Evolutionary conservation across 2,888 invertebrate genomes (phyloP).

Genomic region (Camponotus fellah): DNA sequence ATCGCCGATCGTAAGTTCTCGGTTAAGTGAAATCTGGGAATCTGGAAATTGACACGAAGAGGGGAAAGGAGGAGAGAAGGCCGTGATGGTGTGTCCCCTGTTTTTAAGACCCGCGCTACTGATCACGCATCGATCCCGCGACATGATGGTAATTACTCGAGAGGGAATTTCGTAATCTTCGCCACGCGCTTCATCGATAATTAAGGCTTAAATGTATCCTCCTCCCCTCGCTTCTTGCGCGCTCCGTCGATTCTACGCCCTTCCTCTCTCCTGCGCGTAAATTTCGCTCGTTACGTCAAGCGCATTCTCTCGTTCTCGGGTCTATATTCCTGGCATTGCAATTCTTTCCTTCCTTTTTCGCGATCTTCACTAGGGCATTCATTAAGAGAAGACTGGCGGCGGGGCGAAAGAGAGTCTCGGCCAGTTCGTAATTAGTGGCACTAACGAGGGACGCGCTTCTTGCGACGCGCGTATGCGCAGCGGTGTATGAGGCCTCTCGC

Average conservation of each 20-base stretch:
- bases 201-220: slow-evolving; percentile 67
- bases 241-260: background rate
- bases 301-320: slow-evolving; percentile 20
- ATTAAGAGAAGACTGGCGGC: slow-evolving; percentile 71
- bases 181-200: slow-evolving; percentile 72
- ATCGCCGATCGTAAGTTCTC: slow-evolving; percentile 49
- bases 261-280: slow-evolving; percentile 17
- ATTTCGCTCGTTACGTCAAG: slow-evolving; percentile 16
- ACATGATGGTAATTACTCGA: slow-evolving; percentile 57
- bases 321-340: slow-evolving; percentile 67
- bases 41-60: background rate
- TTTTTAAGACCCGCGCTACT: slow-evolving; percentile 55
- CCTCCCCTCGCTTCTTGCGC: slow-evolving; percentile 5
- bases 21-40: slow-evolving; percentile 50
- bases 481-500: slow-evolving; percentile 66
- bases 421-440: slow-evolving; percentile 81
- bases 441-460: slow-evolving; percentile 83
- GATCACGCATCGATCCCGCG: slow-evolving; percentile 56
- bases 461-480: slow-evolving; percentile 72
- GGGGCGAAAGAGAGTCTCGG: slow-evolving; percentile 46
- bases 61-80: background rate
- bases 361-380: slow-evolving; percentile 72
- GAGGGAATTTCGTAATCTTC: slow-evolving; percentile 67
- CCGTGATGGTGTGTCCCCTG: slow-evolving; percentile 14
- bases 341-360: slow-evolving; percentile 59